Evolutionary conservation across 2,113 vertebrate species (phyloP).

Genomic region (Psephotus haematonotus): DNA sequence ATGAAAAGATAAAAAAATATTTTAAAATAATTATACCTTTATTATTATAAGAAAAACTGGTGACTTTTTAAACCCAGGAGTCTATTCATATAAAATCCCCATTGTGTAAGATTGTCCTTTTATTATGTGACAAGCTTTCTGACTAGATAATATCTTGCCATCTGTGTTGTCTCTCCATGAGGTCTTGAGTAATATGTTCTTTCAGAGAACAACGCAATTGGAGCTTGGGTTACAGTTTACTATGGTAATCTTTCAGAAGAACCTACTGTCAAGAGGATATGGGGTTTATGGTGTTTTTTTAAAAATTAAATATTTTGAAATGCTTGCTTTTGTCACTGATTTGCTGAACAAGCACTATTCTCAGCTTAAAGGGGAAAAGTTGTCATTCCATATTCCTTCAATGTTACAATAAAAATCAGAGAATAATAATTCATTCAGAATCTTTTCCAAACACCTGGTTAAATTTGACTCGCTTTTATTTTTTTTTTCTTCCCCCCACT

Average conservation of each 20-base stretch:
- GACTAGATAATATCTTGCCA: neutral
- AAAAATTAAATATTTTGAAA: neutral
- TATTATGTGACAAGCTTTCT: neutral
- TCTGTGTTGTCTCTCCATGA: neutral
- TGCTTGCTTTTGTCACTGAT: neutral
- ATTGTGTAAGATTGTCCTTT: neutral
- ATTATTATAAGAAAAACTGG: neutral
- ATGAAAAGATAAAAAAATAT: neutral
- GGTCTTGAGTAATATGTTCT: neutral
- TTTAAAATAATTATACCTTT: neutral
- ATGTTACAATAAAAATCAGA: neutral
- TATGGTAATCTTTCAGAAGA: neutral
- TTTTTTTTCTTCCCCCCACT: neutral
- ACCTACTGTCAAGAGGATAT: neutral
- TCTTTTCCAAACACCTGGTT: neutral
- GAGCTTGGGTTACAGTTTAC: neutral
- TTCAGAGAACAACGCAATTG: neutral
- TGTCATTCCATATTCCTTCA: neutral
- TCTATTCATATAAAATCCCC: neutral
- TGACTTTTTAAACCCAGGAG: neutral
- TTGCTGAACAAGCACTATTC: neutral
- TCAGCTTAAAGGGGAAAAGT: neutral
- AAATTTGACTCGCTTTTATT: neutral
- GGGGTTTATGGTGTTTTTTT: neutral
- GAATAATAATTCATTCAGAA: neutral